These are phyloP conservation scores for Lamprologus speciosus DNA, from an alignment of 2,113 vertebrate species.

Conservation along the genomic window DNA sequence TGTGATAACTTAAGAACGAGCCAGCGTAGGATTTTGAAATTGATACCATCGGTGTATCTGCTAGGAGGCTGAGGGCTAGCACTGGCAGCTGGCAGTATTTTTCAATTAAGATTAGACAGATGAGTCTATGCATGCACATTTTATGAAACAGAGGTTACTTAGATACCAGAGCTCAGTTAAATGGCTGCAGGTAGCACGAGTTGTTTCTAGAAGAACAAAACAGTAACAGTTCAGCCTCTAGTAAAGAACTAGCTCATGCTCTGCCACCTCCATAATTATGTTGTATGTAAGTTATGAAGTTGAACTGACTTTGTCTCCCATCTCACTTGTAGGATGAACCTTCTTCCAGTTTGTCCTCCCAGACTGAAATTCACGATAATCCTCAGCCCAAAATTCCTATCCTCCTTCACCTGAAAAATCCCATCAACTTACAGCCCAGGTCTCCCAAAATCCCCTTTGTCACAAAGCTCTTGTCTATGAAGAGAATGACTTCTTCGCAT, in stretches of 20 bases:
- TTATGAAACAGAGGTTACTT: not conserved
- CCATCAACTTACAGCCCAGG: not conserved
- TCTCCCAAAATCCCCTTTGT: not conserved
- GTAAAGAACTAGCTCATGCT: not conserved
- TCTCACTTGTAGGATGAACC: not conserved
- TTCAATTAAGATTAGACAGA: not conserved
- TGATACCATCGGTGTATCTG: not conserved
- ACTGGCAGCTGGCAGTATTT: not conserved
- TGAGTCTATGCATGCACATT: not conserved
- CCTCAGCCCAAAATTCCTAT: constrained; percentile 1
- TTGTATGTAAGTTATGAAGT: not conserved
- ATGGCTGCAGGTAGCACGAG: not conserved
- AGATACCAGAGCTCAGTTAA: not conserved
- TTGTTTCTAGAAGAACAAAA: not conserved
- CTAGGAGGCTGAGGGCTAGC: not conserved
- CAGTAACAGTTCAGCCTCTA: not conserved
- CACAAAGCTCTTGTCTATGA: not conserved
- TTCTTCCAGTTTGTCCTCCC: not conserved
- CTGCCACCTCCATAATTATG: not conserved
- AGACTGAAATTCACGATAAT: not conserved
- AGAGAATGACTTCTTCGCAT: not conserved
- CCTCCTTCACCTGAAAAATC: not conserved
- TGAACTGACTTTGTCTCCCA: not conserved
- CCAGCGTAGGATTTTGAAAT: not conserved
- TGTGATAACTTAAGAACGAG: not conserved